Evolutionary conservation across 2,797 vertebrate genomes (phyloP).

Genomic region (Chaetodon trifasciatus): DNA sequence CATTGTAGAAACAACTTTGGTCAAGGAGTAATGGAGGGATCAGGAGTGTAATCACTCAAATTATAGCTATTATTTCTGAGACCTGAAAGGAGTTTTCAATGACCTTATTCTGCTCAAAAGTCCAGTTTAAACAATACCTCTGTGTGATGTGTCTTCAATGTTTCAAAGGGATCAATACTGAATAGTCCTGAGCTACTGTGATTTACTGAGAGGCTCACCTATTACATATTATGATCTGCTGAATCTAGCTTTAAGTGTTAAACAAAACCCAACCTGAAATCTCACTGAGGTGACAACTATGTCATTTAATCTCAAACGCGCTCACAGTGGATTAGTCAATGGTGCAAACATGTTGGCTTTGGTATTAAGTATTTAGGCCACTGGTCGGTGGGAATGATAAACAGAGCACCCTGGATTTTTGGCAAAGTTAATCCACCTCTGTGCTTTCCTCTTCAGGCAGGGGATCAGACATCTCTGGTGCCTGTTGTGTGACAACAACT

Average conservation of each 20-base stretch:
- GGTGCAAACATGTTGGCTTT: conserved; percentile 67
- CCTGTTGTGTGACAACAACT: conserved; percentile 51
- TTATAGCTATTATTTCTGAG: not conserved
- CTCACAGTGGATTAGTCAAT: conserved; percentile 46
- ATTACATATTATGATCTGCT: not conserved
- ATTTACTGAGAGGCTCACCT: not conserved
- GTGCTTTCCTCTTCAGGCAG: conserved; percentile 17
- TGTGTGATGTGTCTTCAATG: not conserved
- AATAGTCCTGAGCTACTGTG: not conserved
- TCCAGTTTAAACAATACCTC: not conserved
- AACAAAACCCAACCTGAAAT: conserved; percentile 22
- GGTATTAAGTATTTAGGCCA: conserved; percentile 84
- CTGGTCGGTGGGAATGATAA: conserved; percentile 48
- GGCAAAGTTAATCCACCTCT: conserved; percentile 66
- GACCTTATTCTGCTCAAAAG: not conserved
- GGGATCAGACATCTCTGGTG: conserved; percentile 52
- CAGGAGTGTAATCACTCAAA: not conserved
- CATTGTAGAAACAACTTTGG: not conserved
- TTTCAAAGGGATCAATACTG: too few relatives aligned
- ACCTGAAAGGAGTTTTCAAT: not conserved
- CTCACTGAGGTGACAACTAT: conserved; percentile 31
- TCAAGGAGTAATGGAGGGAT: not conserved
- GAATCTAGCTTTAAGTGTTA: not conserved
- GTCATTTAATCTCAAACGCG: conserved; percentile 41
- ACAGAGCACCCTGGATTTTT: conserved; percentile 54